These are phyloP conservation scores for Orgyia antiqua DNA, from an alignment of 2,888 invertebrate genomes.

Conservation along the genomic window DNA sequence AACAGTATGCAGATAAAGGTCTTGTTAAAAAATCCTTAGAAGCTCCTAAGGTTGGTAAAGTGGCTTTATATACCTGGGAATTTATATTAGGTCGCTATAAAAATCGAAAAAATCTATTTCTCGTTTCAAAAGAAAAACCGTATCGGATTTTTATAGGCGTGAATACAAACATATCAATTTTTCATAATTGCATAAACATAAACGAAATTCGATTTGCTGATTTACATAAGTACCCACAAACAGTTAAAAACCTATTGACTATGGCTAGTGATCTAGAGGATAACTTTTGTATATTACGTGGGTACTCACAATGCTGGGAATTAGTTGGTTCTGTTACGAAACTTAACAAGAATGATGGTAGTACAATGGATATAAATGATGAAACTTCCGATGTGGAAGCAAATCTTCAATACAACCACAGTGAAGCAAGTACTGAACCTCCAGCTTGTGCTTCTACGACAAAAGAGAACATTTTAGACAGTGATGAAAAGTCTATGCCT, in stretches of 20 bases:
- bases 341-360: constrained; percentile 25
- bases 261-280: constrained; percentile 50
- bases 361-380: constrained; percentile 5
- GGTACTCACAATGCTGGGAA: constrained; percentile 63
- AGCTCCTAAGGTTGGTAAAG: constrained; percentile 46
- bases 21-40: constrained; percentile 36
- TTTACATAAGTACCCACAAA: constrained; percentile 51
- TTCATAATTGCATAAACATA: constrained; percentile 54
- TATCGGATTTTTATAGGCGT: constrained; percentile 59
- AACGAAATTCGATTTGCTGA: constrained; percentile 51
- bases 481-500: too few species aligned
- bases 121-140: constrained; percentile 47
- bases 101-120: constrained; percentile 53
- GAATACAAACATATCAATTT: constrained; percentile 36
- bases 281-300: constrained; percentile 60
- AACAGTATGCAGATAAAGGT: constrained; percentile 38
- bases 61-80: constrained; percentile 53
- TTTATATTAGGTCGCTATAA: constrained; percentile 56
- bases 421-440: constrained; percentile 3
- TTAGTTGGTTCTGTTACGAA: constrained; percentile 57
- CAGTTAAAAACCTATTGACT: constrained; percentile 55
- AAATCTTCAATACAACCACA: constrained; percentile 1
- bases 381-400: constrained; percentile 7
- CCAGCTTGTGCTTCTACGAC: constrained; percentile 3
- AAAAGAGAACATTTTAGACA: neutral